These are phyloP conservation scores for Ernsta delagoae DNA, from an alignment of 2,888 invertebrate species.

Conservation along the genomic window DNA sequence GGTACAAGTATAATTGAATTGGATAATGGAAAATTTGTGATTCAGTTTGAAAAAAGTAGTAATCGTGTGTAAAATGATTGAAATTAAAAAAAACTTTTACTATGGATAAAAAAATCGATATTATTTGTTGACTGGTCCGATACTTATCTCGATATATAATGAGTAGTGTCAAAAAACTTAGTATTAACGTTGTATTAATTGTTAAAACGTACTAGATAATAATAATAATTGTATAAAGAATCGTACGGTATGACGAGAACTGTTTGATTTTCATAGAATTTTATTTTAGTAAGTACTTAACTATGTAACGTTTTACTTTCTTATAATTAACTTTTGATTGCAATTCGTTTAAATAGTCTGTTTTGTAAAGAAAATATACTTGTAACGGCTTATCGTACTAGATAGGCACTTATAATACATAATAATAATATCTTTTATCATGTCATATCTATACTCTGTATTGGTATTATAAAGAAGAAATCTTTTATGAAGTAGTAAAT, in stretches of 20 bases:
- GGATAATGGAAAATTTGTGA: not conserved
- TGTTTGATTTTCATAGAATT: not conserved
- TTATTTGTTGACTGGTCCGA: not conserved
- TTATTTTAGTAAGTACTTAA: slow-evolving; percentile 8
- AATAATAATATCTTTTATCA: too few relatives aligned
- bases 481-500: too few relatives aligned
- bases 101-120: not conserved
- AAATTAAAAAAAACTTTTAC: too few relatives aligned
- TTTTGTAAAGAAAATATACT: too few relatives aligned
- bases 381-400: too few relatives aligned
- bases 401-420: too few relatives aligned
- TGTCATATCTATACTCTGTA: too few relatives aligned
- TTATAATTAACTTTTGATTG: not conserved
- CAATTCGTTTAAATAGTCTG: too few relatives aligned
- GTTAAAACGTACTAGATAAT: slow-evolving; percentile 19
- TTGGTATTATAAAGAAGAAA: too few relatives aligned
- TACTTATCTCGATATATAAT: slow-evolving; percentile 9
- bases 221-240: slow-evolving; percentile 16
- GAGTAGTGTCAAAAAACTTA: slow-evolving; percentile 42
- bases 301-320: not conserved
- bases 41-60: too few relatives aligned
- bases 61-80: too few relatives aligned
- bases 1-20: not conserved
- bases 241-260: not conserved
- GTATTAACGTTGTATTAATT: slow-evolving; percentile 23